Evolutionary conservation across 2,113 vertebrate species (phyloP), one percentile per base, ranked within the genome.

Genomic region (Antennarius striatus): DNA sequence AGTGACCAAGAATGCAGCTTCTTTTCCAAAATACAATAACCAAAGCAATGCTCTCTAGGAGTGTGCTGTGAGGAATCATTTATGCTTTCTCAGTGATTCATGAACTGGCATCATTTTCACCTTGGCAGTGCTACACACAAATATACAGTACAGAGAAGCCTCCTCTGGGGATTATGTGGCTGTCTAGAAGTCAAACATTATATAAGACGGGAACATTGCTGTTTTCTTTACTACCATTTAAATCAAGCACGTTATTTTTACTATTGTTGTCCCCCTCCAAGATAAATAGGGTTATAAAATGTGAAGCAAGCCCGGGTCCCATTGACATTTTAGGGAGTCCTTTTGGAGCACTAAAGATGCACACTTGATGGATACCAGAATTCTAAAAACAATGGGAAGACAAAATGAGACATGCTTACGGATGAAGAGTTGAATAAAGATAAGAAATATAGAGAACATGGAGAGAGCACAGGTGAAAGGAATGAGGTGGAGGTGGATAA

Each of bases 291-390:
- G 53, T 61, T 47, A 80, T 84, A 89, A 90, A 88, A 84, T 73
- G 36, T 63, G 63, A 63, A 12, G 75, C 42, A 71, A 30, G 49
- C 68, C 63, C 61, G 11, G 30, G 68, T 63, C 71, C 43, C 63
- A 62, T 81, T 90, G 90, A 90, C 90, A 89, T 91, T 89, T 92
- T 71, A 83, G 80, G 68, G 65, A 86, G 84, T 89, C 90, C 87
- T 87, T 70, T 82, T 57, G 73, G 84, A 80, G 81, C 77, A 69
- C 80, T 90, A 85, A 90, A 92, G 86, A 80, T 86, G 88, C 80
- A 74, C 36, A 28, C 54, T 75, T 88, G 89, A 90, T 88, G 73
- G 80, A 92, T 89, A 63, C 60, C 60, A 48, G 61, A 66, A 66
- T 68, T 73, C 58, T 64, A 17, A 4, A 68, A 68, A 83, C 68